Conservation (phyloP, 2,888 invertebrate genomes). For the Meganola albula region DNA sequence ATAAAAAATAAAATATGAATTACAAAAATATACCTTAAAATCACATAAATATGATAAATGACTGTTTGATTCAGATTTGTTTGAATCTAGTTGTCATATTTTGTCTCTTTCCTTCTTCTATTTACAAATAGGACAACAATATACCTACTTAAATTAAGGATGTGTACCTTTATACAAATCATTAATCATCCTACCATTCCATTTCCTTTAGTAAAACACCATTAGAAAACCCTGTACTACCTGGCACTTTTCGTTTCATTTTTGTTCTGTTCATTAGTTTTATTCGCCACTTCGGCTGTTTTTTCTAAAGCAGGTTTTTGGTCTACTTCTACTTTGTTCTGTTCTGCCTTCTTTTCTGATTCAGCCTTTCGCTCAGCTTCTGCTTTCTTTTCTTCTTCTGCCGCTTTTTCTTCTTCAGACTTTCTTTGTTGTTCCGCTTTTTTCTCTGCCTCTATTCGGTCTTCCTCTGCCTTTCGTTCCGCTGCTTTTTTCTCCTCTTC, state of each 20-base stretch:
- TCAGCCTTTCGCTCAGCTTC: conserved; percentile 11
- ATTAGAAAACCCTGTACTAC: conserved; percentile 51
- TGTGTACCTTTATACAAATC: too few relatives aligned
- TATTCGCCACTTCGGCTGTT: conserved; percentile 9
- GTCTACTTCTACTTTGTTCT: neutral
- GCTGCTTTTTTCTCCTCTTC: conserved; percentile 13
- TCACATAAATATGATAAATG: too few relatives aligned
- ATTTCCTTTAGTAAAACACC: conserved; percentile 6
- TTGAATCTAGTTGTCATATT: conserved; percentile 9
- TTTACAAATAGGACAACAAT: too few relatives aligned
- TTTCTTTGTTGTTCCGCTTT: conserved; percentile 10
- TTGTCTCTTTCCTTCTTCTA: too few relatives aligned
- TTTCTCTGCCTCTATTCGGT: too few relatives aligned
- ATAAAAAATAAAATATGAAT: too few relatives aligned
- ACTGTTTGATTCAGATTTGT: conserved; percentile 1
- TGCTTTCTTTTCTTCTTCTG: conserved; percentile 7
- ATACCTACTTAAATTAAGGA: too few relatives aligned
- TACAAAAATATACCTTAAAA: neutral
- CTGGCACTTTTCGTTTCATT: conserved; percentile 66
- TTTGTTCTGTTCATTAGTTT: conserved; percentile 20
- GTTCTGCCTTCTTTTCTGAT: conserved; percentile 11
- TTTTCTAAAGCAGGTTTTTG: neutral
- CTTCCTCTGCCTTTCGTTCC: conserved; percentile 13
- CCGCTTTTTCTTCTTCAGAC: conserved; percentile 7
- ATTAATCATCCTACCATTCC: too few relatives aligned